These are phyloP conservation scores for Silurus meridionalis DNA, from an alignment of 2,113 vertebrate species.

Conservation along the genomic window DNA sequence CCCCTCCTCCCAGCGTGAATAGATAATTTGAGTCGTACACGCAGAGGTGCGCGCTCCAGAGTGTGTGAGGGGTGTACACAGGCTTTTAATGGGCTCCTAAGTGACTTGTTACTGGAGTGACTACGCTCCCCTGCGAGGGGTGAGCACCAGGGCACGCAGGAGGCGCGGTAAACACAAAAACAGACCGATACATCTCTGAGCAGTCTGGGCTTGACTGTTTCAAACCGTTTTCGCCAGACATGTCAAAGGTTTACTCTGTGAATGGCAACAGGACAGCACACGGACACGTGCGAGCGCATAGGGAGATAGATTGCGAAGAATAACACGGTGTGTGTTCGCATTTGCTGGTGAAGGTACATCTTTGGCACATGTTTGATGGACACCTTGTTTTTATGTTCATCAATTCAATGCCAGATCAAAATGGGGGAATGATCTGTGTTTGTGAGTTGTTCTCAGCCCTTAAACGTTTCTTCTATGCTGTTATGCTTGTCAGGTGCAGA, in stretches of 20 bases:
- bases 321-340: neutral
- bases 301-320: neutral
- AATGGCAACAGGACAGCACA: neutral
- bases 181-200: slow-evolving; percentile 69
- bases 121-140: slow-evolving; percentile 68
- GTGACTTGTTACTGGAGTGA: slow-evolving; percentile 73
- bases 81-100: slow-evolving; percentile 74
- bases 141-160: slow-evolving; percentile 61
- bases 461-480: slow-evolving; percentile 44
- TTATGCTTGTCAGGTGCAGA: slow-evolving; percentile 79
- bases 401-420: neutral
- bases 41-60: slow-evolving; percentile 27
- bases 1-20: neutral
- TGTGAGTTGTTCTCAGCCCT: neutral
- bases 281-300: neutral
- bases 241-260: neutral
- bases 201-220: slow-evolving; percentile 51
- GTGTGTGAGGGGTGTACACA: slow-evolving; percentile 49
- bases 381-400: slow-evolving; percentile 33
- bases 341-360: slow-evolving; percentile 44
- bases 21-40: slow-evolving; percentile 23
- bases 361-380: slow-evolving; percentile 57
- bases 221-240: neutral
- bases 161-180: slow-evolving; percentile 69
- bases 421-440: neutral